Evolutionary conservation across 1,140 invertebrate genomes (phyloP).

Genomic region (Euura lappo): DNA sequence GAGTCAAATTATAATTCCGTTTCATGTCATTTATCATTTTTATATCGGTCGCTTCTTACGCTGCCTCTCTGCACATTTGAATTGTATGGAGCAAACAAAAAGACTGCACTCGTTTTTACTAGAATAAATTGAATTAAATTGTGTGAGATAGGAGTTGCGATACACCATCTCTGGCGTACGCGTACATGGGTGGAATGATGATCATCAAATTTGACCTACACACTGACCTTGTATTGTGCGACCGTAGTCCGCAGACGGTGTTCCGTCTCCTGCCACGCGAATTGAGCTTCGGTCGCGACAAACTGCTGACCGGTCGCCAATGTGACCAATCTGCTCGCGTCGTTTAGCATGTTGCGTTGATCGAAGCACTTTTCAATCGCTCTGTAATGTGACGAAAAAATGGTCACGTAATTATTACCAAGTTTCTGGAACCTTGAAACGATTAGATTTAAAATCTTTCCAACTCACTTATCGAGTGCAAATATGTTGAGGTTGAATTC

Average conservation of each 20-base stretch:
- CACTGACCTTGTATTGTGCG: background rate
- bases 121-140: too few species aligned
- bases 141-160: too few species aligned
- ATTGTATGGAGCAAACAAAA: too few species aligned
- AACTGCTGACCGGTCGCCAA: background rate
- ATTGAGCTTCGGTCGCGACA: background rate
- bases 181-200: too few species aligned
- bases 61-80: too few species aligned
- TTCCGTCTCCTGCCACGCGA: background rate
- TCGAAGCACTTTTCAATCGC: background rate
- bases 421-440: background rate
- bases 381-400: background rate
- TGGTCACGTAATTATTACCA: background rate
- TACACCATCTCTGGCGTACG: too few species aligned
- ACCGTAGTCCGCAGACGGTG: background rate
- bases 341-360: background rate
- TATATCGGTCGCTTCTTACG: too few species aligned
- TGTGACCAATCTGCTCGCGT: background rate
- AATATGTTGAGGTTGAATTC: background rate
- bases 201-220: background rate
- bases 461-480: background rate
- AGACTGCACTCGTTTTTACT: too few species aligned
- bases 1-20: too few species aligned
- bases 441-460: background rate
- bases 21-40: too few species aligned